Base-by-base conservation (phyloP, 2,797 vertebrate genomes). In the Arctocebus calabarensis region DNA sequence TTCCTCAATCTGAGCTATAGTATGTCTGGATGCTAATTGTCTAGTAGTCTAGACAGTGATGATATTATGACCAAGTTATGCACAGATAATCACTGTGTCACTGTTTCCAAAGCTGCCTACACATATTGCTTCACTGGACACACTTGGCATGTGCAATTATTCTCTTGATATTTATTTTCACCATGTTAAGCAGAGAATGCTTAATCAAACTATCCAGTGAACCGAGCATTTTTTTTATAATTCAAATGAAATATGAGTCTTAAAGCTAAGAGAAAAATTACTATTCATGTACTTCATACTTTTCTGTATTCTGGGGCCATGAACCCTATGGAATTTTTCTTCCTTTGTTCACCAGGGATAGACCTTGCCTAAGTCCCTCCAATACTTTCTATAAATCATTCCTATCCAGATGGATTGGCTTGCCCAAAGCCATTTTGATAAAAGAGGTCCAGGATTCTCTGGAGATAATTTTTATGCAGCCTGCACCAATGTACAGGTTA, bases 21-120 rank as follows among this genome's bases (percentile, higher is more conserved):
- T 97, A 98, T 98, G 98, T 98, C 98, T 99, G 98, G 98, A 98
- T 98, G 97, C 97, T 98, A 98, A 98, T 98, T 98, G 98, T 98
- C 98, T 97, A 96, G 97, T 95, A 98, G 98, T 99, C 98, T 99
- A 99, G 98, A 99, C 98, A 57, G 97, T 97, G 98, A 98, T 99
- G 98, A 99, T 98, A 98, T 97, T 98, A 98, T 98, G 98, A 98
- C 98, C 98, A 78, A 99, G 98, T 97, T 98, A 99, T 99, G 98
- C 97, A 75, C 97, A 97, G 98, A 98, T 98, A 98, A 98, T 98
- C 97, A 57, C 97, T 97, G 96, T 97, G 98, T 98, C 98, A 98
- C 98, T 98, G 96, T 98, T 98, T 98, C 98, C 98, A 98, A 96
- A 9, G 95, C 98, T 98, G 98, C 98, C 98, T 98, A 98, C 98